Evolutionary conservation across 2,113 vertebrate genomes (phyloP), one percentile per base, ranked within the genome.

Genomic region (Pachycephala philippinensis): DNA sequence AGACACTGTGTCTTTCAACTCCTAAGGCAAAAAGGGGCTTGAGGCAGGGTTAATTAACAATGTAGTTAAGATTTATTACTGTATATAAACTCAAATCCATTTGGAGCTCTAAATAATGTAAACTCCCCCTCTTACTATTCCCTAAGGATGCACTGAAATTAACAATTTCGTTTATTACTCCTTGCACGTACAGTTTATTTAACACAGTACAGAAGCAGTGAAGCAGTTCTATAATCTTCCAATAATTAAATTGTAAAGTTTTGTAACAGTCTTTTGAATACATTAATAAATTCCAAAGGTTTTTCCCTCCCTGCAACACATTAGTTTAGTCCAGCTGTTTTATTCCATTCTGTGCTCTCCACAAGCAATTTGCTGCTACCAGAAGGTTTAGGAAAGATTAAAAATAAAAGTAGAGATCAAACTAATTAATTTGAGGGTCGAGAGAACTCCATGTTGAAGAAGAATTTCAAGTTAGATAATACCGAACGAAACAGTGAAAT

Each of bases 191-290:
- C 79, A 87, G 94, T 97, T 97, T 94, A 89, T 97, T 93, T 79
- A 95, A 97, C 52, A 10, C 65, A 86, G 77, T 71, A 84, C 92
- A 94, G 81, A 96, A 93, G 86, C 93, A 57, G 87, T 79, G 91
- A 94, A 97, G 93, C 96, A 90, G 79, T 97, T 97, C 95, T 96
- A 33, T 92, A 90, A 97, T 97, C 95, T 97, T 89, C 83, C 87
- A 95, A 77, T 97, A 97, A 97, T 97, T 98, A 97, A 97, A 97
- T 70, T 95, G 95, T 91, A 66, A 94, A 96, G 84, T 95, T 97
- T 97, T 97, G 82, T 80, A 96, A 93, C 80, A 94, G 85, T 93
- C 74, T 92, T 93, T 88, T 93, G 89, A 97, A 95, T 90, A 87
- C 87, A 91, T 97, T 96, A 95, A 86, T 95, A 95, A 89, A 89